Evolutionary conservation across 1,140 invertebrate genomes (phyloP), one percentile per base, ranked within the genome.

Genomic region (Glomeris maerens): DNA sequence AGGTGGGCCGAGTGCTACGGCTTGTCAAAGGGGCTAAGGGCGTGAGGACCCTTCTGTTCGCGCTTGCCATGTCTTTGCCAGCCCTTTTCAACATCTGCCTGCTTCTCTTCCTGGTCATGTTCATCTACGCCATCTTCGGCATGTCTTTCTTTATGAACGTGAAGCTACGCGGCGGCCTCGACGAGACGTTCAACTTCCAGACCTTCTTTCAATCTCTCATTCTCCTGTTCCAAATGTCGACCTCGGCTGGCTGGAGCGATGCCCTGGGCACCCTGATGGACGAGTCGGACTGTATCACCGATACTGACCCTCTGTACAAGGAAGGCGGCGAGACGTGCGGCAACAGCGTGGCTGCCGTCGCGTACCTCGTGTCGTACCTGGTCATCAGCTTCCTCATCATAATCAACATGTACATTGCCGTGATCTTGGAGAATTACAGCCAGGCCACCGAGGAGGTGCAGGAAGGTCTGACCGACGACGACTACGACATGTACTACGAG

Each of bases 61-160:
- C 93, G 54, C 73, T 98, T 63, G 92, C 92, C 60, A 97, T 98
- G 83, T 96, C 92, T 59, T 74, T 97, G 64, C 93, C 92, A 57
- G 94, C 93, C 54, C 78, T 97, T 45, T 95, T 98, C 76, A 98
- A 98, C 75, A 98, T 98, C 70, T 96, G 92, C 66, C 78, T 97
- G 61, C 77, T 98, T 59, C 80, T 98, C 57, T 96, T 96, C 71
- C 77, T 98, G 58, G 90, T 97, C 58, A 96, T 98, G 88, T 98
- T 97, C 72, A 97, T 98, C 69, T 98, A 96, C 68, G 91, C 92
- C 59, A 96, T 95, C 63, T 96, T 97, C 68, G 93, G 94, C 53
- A 98, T 98, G 93, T 95, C 90, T 41, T 97, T 97, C 76, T 98
- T 98, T 72, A 95, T 93, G 89, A 84, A 93, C 70, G 91, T 96